Percentiles rank a stretch among this genome's conserved stretches.
Evolutionary conservation across 2,113 vertebrate species (phyloP).

Genomic region (Meleagris gallopavo): DNA sequence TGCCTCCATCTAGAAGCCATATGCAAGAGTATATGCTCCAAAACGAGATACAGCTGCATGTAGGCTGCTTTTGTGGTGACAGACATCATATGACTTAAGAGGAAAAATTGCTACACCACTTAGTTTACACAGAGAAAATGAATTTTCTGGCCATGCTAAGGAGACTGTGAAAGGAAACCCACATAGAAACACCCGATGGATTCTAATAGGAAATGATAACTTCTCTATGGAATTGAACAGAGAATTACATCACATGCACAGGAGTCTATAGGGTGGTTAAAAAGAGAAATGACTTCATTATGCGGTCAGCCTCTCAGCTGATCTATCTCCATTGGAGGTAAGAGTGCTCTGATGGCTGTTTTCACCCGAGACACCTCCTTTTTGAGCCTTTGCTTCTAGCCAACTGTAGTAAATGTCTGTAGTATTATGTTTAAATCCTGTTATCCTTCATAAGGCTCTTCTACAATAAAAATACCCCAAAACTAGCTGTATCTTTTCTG

Average conservation of each 20-base stretch:
- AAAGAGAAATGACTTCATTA: constrained; percentile 2
- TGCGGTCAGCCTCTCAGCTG: neutral
- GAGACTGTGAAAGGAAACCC: constrained; percentile 5
- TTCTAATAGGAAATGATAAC: neutral
- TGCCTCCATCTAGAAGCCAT: constrained; percentile 14
- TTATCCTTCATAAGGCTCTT: neutral
- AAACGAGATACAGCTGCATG: constrained; percentile 9
- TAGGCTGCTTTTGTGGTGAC: neutral
- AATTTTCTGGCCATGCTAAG: neutral
- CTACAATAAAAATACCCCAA: neutral
- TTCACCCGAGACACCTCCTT: neutral
- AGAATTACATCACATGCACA: neutral
- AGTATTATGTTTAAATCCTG: neutral
- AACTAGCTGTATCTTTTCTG: neutral
- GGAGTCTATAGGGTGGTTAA: neutral
- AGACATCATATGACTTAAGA: neutral
- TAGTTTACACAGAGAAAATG: neutral
- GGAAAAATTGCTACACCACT: neutral
- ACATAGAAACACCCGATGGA: neutral
- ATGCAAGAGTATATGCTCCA: neutral
- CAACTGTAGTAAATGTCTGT: neutral
- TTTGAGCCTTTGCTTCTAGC: neutral
- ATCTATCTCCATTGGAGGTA: neutral
- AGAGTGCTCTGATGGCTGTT: neutral
- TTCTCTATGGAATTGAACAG: neutral